Evolutionary conservation across 2,888 invertebrate genomes (phyloP).

Genomic region (Trimorus sp.): DNA sequence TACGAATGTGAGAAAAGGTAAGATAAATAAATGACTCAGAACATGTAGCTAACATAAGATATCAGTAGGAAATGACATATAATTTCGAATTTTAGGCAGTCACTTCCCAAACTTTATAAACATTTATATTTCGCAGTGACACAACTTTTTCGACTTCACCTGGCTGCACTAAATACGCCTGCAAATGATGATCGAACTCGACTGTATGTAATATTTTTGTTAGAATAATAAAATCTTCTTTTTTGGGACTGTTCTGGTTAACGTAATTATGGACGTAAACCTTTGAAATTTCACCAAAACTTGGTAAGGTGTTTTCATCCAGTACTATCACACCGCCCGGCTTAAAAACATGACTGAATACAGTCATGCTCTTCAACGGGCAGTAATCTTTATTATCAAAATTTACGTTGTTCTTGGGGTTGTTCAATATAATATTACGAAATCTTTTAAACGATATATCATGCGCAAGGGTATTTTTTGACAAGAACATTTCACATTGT

Average conservation of each 20-base stretch:
- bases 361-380: slow-evolving; percentile 1
- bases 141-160: neutral
- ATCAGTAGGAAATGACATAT: neutral
- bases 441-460: neutral
- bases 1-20: too few species aligned
- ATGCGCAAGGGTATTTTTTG: neutral
- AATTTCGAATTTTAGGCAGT: neutral
- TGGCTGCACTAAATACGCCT: neutral
- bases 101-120: neutral
- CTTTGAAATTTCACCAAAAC: neutral
- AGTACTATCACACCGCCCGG: neutral
- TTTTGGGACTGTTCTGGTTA: neutral
- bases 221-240: neutral
- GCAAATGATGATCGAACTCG: slow-evolving; percentile 3
- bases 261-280: neutral
- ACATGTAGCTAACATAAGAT: too few species aligned
- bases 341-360: neutral
- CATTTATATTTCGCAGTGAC: neutral
- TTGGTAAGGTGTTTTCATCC: neutral
- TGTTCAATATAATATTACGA: neutral
- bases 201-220: neutral
- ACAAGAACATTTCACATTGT: slow-evolving; percentile 30
- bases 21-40: too few species aligned
- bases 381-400: slow-evolving; percentile 8
- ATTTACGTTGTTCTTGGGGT: neutral